phyloP scores from a whole-genome alignment of 2,797 vertebrate genomes.

The Pipistrellus pipistrellus region DNA sequence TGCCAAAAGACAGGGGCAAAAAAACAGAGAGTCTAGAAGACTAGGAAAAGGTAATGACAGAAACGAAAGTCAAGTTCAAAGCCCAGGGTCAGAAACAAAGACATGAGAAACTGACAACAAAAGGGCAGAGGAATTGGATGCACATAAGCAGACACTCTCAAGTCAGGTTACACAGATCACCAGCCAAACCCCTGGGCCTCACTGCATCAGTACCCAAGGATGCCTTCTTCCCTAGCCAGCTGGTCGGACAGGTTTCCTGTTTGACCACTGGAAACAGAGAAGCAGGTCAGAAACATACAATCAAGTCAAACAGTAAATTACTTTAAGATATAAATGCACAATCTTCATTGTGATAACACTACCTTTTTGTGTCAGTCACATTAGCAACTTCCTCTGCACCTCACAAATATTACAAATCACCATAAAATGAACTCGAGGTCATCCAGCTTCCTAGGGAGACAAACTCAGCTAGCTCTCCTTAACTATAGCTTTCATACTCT shows the following conservation, averaged over 20 bases:
- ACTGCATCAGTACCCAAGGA: not conserved
- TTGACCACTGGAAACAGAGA: not conserved
- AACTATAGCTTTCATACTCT: not conserved
- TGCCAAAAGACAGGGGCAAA: rapidly evolving
- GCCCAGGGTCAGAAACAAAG: not conserved
- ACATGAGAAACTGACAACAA: not conserved
- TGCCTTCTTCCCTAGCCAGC: not conserved
- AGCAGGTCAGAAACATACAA: not conserved
- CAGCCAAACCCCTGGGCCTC: not conserved
- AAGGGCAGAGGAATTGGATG: not conserved
- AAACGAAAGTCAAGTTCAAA: conserved; percentile 36
- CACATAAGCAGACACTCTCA: not conserved
- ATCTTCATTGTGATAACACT: not conserved
- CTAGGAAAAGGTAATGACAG: not conserved
- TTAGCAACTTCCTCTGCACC: not conserved
- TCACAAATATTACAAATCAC: not conserved
- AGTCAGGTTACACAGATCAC: not conserved
- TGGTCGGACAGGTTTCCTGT: not conserved
- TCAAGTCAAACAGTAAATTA: not conserved
- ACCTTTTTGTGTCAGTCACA: not conserved
- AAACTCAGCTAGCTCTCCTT: not conserved
- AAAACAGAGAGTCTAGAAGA: not conserved
- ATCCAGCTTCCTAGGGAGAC: not conserved
- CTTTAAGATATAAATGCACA: not conserved
- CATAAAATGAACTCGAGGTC: not conserved